Evolutionary conservation across 2,797 vertebrate genomes (phyloP).

Genomic region (Acrocephalus scirpaceus): DNA sequence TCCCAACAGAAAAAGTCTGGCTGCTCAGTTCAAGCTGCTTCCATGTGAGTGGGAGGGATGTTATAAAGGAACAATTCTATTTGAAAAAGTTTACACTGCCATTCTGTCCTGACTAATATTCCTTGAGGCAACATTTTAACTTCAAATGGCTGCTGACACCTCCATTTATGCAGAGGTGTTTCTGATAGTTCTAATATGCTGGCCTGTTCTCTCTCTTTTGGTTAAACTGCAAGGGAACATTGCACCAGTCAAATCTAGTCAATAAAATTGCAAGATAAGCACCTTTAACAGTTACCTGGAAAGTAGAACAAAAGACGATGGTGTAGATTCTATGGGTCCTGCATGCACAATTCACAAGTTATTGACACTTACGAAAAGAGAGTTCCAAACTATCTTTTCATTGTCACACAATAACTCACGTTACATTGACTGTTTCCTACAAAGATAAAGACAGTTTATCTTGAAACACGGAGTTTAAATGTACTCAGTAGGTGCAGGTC

Average conservation of each 20-base stretch:
- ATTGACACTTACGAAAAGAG: not conserved
- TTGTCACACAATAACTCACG: not conserved
- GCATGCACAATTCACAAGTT: not conserved
- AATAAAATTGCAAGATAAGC: constrained; percentile 38
- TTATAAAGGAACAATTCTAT: not conserved
- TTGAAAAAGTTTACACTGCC: constrained; percentile 46
- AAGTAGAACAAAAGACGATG: constrained; percentile 28
- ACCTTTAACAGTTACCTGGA: not conserved
- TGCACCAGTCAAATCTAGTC: not conserved
- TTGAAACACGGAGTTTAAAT: not conserved
- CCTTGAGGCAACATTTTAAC: not conserved
- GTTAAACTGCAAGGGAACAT: not conserved
- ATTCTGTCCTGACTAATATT: not conserved
- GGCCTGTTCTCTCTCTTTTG: not conserved
- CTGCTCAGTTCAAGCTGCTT: not conserved
- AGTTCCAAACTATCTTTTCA: not conserved
- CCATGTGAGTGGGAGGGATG: not conserved
- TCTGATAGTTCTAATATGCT: not conserved
- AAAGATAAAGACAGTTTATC: not conserved
- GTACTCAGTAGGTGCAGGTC: not conserved
- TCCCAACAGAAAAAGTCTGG: not conserved
- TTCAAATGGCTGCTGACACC: not conserved
- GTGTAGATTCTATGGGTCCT: not conserved
- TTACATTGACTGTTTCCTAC: not conserved
- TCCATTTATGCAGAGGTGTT: not conserved